Conservation (phyloP, 2,113 vertebrate species). For the Dasypus novemcinctus region DNA sequence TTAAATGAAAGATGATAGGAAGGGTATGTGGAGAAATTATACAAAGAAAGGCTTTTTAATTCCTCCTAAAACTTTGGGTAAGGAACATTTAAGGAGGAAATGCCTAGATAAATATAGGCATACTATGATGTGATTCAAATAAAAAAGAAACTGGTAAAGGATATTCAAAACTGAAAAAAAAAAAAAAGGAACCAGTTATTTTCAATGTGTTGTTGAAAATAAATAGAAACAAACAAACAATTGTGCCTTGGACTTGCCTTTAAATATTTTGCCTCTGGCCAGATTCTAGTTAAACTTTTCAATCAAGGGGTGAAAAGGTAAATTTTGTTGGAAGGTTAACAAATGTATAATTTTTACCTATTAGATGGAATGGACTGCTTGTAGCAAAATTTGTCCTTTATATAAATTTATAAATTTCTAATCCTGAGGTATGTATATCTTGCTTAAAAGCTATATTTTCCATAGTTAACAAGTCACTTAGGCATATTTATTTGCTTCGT, state of each 20-base stretch:
- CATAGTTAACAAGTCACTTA: neutral
- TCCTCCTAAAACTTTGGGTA: neutral
- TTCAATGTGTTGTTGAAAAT: neutral
- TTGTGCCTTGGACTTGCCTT: neutral
- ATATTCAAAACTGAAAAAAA: neutral
- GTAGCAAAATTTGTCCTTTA: neutral
- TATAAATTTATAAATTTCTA: neutral
- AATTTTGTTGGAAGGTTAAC: neutral
- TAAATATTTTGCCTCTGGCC: conserved; percentile 3
- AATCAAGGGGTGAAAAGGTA: neutral
- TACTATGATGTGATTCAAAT: neutral
- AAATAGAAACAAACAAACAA: neutral
- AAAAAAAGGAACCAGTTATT: neutral
- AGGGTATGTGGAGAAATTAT: neutral
- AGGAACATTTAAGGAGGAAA: neutral
- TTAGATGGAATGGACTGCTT: neutral
- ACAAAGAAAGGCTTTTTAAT: neutral
- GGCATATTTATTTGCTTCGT: neutral
- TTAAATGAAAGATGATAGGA: neutral
- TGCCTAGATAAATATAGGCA: neutral
- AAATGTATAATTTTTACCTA: neutral
- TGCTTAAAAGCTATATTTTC: conserved; percentile 1
- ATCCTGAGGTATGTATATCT: neutral
- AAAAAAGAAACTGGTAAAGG: neutral
- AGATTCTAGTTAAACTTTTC: conserved; percentile 10